Evolutionary conservation across 2,797 vertebrate species (phyloP), one percentile per base, ranked within the genome.

Genomic region (Leptodactylus fallax): DNA sequence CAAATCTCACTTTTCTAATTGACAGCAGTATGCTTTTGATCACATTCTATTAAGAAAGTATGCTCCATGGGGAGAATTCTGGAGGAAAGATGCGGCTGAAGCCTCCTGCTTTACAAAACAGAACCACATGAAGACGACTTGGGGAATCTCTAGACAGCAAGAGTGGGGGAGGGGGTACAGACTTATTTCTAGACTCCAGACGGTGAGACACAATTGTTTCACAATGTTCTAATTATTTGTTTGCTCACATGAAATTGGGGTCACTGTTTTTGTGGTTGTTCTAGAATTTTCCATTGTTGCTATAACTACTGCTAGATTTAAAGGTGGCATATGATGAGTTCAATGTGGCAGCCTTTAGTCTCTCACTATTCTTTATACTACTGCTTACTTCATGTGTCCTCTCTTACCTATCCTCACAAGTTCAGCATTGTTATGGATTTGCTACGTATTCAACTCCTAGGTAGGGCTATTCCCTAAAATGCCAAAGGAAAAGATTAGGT

Each of bases 21-120:
- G 80, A 87, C 85, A 89, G 72, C 85, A 79, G 80, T 71, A 79
- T 78, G 85, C 85, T 83, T 89, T 89, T 89, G 88, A 89, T 89
- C 88, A 83, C 65, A 67, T 83, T 79, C 85, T 79, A 86, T 51
- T 65, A 86, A 87, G 36, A 71, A 72, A 83, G 72, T 79, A 17
- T 69, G 85, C 71, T 89, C 85, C 88, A 86, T 13, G 7, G 85
- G 80, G 88, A 87, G 79, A 89, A 83, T 51, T 82, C 51, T 71
- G 84, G 83, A 13, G n/a, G 83, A 88, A 83, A 76, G 82, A 85
- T 65, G 27, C 56, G 47, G 2, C 58, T 60, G 74, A 67, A 85
- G 27, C 83, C 60, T 77, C 51, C 53, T 36, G 14, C 83, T 63
- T 45, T 60, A 53, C 60, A 86, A 89, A 89, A 89, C 71, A 51